A percentile compares a stretch with the other conserved stretches of the same genome.
Conservation (phyloP, 2,888 invertebrate genomes). For the Allolobophora icterica region DNA sequence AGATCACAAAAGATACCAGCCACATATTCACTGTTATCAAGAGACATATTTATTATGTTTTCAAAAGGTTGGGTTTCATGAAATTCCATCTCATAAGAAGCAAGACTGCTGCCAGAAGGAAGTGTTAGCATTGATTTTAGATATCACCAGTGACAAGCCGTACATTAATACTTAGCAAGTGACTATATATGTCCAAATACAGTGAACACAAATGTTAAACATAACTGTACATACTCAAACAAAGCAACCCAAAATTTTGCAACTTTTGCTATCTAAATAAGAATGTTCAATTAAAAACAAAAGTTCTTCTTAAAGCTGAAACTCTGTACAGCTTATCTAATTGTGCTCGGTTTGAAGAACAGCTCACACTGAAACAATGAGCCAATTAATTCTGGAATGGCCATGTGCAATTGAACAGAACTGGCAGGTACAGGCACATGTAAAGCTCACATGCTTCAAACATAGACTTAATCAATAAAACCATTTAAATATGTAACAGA, state of each 20-base stretch:
- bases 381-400: not conserved
- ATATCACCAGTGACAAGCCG: not conserved
- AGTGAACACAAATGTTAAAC: not conserved
- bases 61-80: no score
- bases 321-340: not conserved
- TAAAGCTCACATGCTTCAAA: not conserved
- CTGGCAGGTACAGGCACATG: not conserved
- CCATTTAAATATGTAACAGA: not conserved
- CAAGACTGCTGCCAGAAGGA: no score
- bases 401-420: not conserved
- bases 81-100: no score
- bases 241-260: not conserved
- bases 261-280: not conserved
- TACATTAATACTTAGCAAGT: not conserved
- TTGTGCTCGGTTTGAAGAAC: not conserved
- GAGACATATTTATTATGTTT: no score
- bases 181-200: not conserved
- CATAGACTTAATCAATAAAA: constrained; percentile 8
- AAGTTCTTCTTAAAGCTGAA: not conserved
- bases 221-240: not conserved
- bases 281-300: not conserved
- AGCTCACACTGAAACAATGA: not conserved
- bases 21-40: no score
- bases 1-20: no score
- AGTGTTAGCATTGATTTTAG: no score